Percentiles rank a stretch among this genome's conserved stretches.
phyloP scores from a whole-genome alignment of 1,140 invertebrate genomes.

The Drosophila eugracilis region DNA sequence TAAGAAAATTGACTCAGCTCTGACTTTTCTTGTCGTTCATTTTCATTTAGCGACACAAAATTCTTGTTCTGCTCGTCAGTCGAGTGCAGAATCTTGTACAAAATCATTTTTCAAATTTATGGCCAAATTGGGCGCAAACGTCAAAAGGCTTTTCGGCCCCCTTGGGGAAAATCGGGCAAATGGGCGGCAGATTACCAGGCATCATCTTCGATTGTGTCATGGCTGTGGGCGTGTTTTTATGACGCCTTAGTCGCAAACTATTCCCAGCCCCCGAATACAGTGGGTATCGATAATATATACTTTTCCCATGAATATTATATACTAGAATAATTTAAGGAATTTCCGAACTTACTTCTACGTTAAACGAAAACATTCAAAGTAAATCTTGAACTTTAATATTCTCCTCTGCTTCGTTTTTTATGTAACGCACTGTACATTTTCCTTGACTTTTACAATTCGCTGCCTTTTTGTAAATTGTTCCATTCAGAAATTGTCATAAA shows the following conservation, averaged over 20 bases:
- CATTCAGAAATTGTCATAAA: conserved; percentile 48
- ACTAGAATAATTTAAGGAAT: no score
- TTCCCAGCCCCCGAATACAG: conserved; percentile 21
- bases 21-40: conserved; percentile 54
- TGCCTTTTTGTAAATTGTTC: conserved; percentile 3
- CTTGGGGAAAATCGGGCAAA: conserved; percentile 16
- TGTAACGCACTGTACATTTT: conserved; percentile 20
- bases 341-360: no score
- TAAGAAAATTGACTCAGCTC: conserved; percentile 76
- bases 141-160: conserved; percentile 39
- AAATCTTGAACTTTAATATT: no score
- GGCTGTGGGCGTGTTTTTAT: conserved; percentile 40
- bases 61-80: conserved; percentile 21
- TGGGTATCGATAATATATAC: no score
- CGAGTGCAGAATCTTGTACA: conserved; percentile 46
- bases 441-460: not conserved
- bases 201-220: conserved; percentile 41
- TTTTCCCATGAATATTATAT: no score
- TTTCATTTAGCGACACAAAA: conserved; percentile 62
- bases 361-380: no score
- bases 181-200: conserved; percentile 31
- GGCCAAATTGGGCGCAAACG: conserved; percentile 78
- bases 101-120: conserved; percentile 78
- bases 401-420: no score
- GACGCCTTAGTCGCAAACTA: conserved; percentile 40